Conservation (phyloP, 2,797 vertebrate genomes). For the Bucorvus abyssinicus region DNA sequence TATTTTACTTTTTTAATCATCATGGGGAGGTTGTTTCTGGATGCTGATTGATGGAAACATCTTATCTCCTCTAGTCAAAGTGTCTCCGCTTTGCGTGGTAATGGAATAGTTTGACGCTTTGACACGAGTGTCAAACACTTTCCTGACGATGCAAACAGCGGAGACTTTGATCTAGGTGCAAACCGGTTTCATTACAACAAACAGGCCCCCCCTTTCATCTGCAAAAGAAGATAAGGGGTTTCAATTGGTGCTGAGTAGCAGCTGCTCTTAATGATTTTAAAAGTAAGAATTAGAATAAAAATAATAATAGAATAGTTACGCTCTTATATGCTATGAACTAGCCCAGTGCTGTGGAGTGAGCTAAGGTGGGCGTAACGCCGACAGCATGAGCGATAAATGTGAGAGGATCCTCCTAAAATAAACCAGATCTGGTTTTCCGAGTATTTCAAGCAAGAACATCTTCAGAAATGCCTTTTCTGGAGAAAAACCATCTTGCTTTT, state of each 20-base stretch:
- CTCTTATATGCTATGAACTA: neutral
- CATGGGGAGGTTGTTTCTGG: slow-evolving; percentile 20
- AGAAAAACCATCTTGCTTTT: neutral
- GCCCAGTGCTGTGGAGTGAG: neutral
- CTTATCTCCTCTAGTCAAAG: slow-evolving; percentile 55
- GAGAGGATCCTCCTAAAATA: neutral
- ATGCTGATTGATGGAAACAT: slow-evolving; percentile 55
- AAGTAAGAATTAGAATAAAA: neutral
- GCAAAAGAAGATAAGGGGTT: neutral
- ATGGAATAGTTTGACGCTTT: slow-evolving; percentile 63
- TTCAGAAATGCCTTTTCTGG: neutral
- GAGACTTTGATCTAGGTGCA: slow-evolving; percentile 57
- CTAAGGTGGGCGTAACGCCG: neutral
- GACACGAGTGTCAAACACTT: slow-evolving; percentile 49
- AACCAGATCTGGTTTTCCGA: neutral
- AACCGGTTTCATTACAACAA: slow-evolving; percentile 40
- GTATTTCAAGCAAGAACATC: neutral
- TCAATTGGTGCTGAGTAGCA: neutral
- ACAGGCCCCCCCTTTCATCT: slow-evolving; percentile 34
- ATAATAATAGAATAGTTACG: neutral
- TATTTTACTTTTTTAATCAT: slow-evolving; percentile 35
- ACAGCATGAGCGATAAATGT: neutral
- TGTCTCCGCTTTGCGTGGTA: slow-evolving; percentile 7
- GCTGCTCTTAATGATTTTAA: slow-evolving; percentile 3
- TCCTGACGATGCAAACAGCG: neutral